Evolutionary conservation across 2,797 vertebrate species (phyloP).

Genomic region (Ctenopoma kingsleyae): DNA sequence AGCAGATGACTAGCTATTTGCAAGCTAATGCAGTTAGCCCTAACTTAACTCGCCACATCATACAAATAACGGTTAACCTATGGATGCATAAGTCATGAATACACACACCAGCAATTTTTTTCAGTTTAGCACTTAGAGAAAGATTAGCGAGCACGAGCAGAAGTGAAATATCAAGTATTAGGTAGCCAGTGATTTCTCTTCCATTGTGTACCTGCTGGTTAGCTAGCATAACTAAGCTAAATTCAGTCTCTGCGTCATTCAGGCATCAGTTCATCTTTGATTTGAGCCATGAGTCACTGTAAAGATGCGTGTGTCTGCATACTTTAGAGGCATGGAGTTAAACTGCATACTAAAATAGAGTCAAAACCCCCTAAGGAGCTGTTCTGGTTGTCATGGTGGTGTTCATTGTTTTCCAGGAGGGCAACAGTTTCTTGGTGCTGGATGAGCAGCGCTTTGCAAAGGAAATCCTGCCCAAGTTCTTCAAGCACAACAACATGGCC

Average conservation of each 20-base stretch:
- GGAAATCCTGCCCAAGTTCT: conserved; percentile 98
- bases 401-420: conserved; percentile 85
- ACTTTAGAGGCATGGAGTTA: neutral
- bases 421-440: conserved; percentile 95
- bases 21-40: neutral
- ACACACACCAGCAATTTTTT: neutral
- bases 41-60: neutral
- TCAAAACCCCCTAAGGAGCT: neutral
- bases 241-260: neutral
- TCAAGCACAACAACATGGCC: conserved; percentile 99
- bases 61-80: neutral
- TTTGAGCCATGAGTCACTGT: neutral
- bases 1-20: conserved; percentile 2
- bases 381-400: conserved; percentile 5
- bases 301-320: neutral
- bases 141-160: neutral
- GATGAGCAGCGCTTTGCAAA: conserved; percentile 96
- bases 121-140: neutral
- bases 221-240: conserved; percentile 1
- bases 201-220: neutral
- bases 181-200: neutral
- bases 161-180: neutral
- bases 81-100: no score
- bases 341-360: neutral
- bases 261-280: neutral